Conservation (phyloP, 2,113 vertebrate species). For the Antidorcas marsupialis region DNA sequence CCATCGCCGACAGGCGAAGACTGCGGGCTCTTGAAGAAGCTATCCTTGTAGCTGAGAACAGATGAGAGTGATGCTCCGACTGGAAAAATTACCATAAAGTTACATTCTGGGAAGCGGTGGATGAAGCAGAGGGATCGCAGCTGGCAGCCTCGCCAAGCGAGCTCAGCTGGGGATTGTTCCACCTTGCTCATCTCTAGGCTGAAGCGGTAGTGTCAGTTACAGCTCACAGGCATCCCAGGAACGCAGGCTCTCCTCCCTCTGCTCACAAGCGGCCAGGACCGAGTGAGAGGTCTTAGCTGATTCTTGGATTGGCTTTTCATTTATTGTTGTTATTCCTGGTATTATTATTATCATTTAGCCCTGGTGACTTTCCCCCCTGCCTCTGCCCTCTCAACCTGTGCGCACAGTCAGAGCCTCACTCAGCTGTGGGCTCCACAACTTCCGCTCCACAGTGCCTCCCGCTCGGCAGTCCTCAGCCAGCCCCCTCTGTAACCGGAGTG, state of each 20-base stretch:
- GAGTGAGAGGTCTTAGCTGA: background rate
- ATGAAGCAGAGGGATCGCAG: background rate
- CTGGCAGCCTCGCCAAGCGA: background rate
- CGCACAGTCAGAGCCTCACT: background rate
- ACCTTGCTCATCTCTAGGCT: background rate
- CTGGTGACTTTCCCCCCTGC: rapidly evolving
- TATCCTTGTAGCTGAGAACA: slow-evolving; percentile 58
- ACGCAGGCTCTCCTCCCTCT: background rate
- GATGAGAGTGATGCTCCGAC: slow-evolving; percentile 56
- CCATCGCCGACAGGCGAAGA: background rate
- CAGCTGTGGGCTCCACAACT: background rate
- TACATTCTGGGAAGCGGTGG: slow-evolving; percentile 50
- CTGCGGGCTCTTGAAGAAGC: background rate
- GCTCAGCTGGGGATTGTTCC: background rate
- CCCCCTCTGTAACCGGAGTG: background rate
- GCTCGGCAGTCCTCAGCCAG: background rate
- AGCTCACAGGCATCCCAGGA: background rate
- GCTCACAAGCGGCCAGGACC: too few relatives aligned
- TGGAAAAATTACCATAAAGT: slow-evolving; percentile 52
- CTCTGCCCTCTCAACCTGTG: background rate
- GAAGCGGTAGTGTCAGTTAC: background rate
- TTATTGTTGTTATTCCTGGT: background rate
- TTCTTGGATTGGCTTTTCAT: background rate
- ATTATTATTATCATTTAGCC: background rate
- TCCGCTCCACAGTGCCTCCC: background rate